These are phyloP conservation scores for Thinocorus orbignyianus DNA, from an alignment of 2,113 vertebrate species.

Conservation along the genomic window DNA sequence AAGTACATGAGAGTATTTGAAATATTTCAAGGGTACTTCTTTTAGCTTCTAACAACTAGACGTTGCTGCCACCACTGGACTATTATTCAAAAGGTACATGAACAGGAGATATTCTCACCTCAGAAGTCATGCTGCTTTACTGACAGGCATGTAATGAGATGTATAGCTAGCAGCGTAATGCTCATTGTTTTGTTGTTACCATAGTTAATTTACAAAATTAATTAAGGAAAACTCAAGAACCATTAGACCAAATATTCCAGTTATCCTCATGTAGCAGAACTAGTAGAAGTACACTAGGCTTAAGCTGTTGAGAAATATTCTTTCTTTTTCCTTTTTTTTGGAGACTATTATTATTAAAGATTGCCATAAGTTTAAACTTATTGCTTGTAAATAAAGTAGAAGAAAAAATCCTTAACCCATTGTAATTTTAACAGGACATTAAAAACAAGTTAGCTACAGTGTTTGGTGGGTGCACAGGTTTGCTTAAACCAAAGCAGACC, in stretches of 20 bases:
- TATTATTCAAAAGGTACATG: slow-evolving; percentile 18
- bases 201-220: not conserved
- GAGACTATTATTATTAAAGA: not conserved
- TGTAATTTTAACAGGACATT: not conserved
- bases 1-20: slow-evolving; percentile 63
- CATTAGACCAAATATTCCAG: not conserved
- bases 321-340: not conserved
- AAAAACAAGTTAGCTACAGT: not conserved
- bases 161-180: not conserved
- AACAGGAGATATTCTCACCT: not conserved
- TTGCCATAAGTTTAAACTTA: not conserved
- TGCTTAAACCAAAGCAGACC: not conserved
- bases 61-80: slow-evolving; percentile 68
- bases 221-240: not conserved
- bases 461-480: not conserved
- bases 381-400: not conserved
- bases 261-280: not conserved
- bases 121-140: not conserved
- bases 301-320: not conserved
- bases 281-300: not conserved
- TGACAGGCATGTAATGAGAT: not conserved
- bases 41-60: slow-evolving; percentile 51
- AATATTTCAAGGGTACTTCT: slow-evolving; percentile 68
- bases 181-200: not conserved
- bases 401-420: not conserved